Conservation (phyloP, 2,888 invertebrate species). For the Alentia gelatinosa region DNA sequence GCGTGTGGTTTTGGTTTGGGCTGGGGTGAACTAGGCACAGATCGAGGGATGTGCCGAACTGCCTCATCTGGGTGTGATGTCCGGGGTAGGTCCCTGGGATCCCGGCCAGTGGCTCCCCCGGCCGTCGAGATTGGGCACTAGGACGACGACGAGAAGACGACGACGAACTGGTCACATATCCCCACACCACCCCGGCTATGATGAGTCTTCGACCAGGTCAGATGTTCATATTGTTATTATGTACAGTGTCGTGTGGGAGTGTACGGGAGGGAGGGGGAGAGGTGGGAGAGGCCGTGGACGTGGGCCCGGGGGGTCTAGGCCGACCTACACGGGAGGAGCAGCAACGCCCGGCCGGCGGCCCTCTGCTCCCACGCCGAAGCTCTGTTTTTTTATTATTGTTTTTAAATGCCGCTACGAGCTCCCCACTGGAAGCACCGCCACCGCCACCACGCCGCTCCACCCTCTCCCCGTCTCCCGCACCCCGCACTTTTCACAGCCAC, state of each 20-base stretch:
- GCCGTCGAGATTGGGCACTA: background rate
- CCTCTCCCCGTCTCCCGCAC: background rate
- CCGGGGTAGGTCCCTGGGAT: slow-evolving; percentile 14
- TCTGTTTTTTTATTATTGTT: background rate
- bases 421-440: background rate
- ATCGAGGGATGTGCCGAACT: background rate
- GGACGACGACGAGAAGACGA: background rate
- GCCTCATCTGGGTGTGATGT: background rate
- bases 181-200: background rate
- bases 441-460: background rate
- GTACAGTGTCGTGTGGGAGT: background rate
- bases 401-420: background rate
- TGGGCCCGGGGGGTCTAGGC: too few relatives aligned
- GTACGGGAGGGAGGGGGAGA: background rate
- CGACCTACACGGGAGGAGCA: background rate
- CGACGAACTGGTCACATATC: background rate
- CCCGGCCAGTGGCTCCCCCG: background rate
- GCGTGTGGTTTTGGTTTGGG: too few relatives aligned
- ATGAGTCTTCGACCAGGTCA: slow-evolving; percentile 1
- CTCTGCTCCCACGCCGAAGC: background rate
- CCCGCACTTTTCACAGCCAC: too few relatives aligned
- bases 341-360: too few relatives aligned
- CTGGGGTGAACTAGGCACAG: background rate
- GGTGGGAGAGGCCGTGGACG: too few relatives aligned
- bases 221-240: background rate